These are phyloP conservation scores for Serilophus lunatus DNA, from an alignment of 2,113 vertebrate species.

Conservation along the genomic window DNA sequence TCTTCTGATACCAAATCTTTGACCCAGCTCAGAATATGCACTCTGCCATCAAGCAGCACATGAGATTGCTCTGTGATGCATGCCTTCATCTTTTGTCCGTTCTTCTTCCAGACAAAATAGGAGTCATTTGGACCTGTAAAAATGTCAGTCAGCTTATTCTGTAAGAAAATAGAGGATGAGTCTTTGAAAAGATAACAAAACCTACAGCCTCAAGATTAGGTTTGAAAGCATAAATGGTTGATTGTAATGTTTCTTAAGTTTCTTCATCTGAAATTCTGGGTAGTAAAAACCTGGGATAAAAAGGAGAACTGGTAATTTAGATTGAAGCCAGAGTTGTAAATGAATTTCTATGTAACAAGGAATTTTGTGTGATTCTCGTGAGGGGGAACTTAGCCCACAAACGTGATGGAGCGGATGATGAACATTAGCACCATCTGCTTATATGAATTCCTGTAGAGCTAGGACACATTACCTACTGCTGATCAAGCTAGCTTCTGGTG, in stretches of 20 bases:
- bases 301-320: not conserved
- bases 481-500: not conserved
- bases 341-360: not conserved
- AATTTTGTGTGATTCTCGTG: not conserved
- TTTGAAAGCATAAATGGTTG: not conserved
- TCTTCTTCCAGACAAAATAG: constrained; percentile 85
- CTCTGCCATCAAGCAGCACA: constrained; percentile 64
- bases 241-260: not conserved
- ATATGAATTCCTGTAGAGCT: fast-evolving
- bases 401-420: fast-evolving
- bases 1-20: constrained; percentile 75
- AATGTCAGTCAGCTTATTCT: not conserved
- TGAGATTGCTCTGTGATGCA: constrained; percentile 73
- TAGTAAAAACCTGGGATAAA: not conserved
- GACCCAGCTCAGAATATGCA: constrained; percentile 88
- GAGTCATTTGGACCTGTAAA: constrained; percentile 81
- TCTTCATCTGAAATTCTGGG: not conserved
- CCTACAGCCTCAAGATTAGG: not conserved
- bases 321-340: not conserved
- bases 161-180: not conserved
- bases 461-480: not conserved
- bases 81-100: constrained; percentile 72
- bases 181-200: not conserved
- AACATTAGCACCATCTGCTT: not conserved
- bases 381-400: not conserved